A percentile compares a stretch with the other conserved stretches of the same genome.
Conservation (phyloP, 1,140 invertebrate species). For the Acyrthosiphon pisum region DNA sequence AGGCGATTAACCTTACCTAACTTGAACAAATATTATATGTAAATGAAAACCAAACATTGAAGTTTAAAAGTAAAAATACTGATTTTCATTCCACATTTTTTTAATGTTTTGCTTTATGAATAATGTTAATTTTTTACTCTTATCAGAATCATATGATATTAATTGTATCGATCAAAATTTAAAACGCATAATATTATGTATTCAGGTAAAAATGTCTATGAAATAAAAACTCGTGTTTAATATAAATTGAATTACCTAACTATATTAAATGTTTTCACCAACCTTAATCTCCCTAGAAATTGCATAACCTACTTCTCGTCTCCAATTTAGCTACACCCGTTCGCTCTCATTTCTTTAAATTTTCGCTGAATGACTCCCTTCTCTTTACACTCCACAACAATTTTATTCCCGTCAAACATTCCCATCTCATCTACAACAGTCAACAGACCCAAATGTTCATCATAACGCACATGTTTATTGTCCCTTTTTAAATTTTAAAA, state of each 20-base stretch:
- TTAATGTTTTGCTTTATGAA: background rate
- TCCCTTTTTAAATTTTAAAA: background rate
- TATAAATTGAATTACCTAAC: background rate
- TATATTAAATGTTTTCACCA: background rate
- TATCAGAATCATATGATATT: too few species aligned
- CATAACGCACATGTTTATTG: background rate
- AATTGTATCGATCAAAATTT: background rate
- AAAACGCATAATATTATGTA: background rate
- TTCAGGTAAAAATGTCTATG: background rate
- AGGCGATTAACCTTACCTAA: conserved; percentile 1
- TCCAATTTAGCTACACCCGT: background rate
- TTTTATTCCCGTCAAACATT: background rate
- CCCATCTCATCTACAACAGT: background rate
- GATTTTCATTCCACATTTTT: background rate
- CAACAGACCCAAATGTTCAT: background rate
- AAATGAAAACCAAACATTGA: background rate
- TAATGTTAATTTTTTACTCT: background rate
- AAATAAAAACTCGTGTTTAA: background rate
- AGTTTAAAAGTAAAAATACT: background rate
- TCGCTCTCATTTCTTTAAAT: background rate
- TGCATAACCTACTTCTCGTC: background rate
- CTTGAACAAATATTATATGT: background rate
- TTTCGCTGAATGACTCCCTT: background rate
- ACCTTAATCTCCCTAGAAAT: background rate
- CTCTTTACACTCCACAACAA: background rate